A percentile compares a stretch with the other conserved stretches of the same genome.
Conservation (phyloP, 92 coral and sea anemone genomes). For the Pocillopora meandrina region DNA sequence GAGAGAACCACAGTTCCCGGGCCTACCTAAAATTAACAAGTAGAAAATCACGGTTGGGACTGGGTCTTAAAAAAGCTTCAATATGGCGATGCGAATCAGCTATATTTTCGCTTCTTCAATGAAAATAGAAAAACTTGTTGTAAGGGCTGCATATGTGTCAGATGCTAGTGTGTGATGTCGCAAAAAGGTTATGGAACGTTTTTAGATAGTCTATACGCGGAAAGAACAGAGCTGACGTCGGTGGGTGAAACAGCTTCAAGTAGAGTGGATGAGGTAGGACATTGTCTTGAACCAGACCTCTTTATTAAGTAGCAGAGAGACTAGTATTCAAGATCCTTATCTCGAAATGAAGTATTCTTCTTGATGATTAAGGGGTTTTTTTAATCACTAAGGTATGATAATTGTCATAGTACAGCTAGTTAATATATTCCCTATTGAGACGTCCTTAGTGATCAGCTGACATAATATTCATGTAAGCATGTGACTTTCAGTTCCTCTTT, state of each 20-base stretch:
- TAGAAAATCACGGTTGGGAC: slow-evolving; percentile 14
- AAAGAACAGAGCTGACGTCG: slow-evolving; percentile 54
- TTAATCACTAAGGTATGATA: neutral
- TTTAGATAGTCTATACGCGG: slow-evolving; percentile 54
- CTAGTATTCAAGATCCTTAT: too few relatives aligned
- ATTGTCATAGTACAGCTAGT: too few relatives aligned
- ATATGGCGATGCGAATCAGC: slow-evolving; percentile 4
- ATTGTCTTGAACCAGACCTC: neutral
- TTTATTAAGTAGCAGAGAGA: too few relatives aligned
- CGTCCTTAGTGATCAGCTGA: too few relatives aligned
- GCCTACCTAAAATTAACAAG: neutral
- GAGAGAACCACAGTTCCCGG: neutral
- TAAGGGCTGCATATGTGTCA: neutral
- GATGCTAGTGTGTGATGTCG: slow-evolving; percentile 35
- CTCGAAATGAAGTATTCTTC: too few relatives aligned
- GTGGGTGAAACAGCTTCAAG: neutral
- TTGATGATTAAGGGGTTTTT: neutral
- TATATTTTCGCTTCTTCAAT: neutral
- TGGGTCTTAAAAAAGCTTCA: neutral
- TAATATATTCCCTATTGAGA: too few relatives aligned
- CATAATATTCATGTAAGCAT: too few relatives aligned
- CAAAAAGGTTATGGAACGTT: slow-evolving; percentile 74
- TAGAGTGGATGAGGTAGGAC: slow-evolving; percentile 30
- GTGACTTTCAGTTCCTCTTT: too few relatives aligned
- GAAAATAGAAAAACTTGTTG: neutral